Evolutionary conservation across 1,140 invertebrate species (phyloP).

Genomic region (Nymphalis io): DNA sequence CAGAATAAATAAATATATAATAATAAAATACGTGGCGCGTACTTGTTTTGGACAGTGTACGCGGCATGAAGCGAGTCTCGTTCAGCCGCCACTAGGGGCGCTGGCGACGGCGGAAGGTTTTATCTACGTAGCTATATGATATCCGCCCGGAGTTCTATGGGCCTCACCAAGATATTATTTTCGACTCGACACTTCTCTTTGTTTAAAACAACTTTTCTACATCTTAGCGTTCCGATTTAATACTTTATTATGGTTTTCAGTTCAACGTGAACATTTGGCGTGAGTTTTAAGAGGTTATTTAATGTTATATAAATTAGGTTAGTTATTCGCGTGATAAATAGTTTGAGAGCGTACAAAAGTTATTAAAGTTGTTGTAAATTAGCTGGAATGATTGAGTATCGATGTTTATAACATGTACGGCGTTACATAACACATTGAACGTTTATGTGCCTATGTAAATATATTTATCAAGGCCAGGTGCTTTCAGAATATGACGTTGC

Average conservation of each 20-base stretch:
- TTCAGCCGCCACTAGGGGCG: constrained; percentile 66
- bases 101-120: constrained; percentile 77
- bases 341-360: constrained; percentile 53
- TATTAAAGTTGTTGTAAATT: constrained; percentile 52
- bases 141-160: constrained; percentile 74
- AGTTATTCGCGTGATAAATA: constrained; percentile 50
- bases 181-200: constrained; percentile 68
- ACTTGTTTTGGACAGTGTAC: constrained; percentile 61
- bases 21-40: constrained; percentile 28
- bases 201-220: constrained; percentile 76
- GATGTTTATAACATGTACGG: constrained; percentile 38
- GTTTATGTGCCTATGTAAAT: constrained; percentile 57
- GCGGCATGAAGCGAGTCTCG: constrained; percentile 71
- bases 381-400: constrained; percentile 41
- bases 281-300: constrained; percentile 27
- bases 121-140: constrained; percentile 79
- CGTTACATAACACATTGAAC: constrained; percentile 68
- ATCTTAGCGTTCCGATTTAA: constrained; percentile 52
- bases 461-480: constrained; percentile 70
- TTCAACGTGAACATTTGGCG: constrained; percentile 10
- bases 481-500: constrained; percentile 63
- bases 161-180: constrained; percentile 75
- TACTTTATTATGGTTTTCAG: constrained; percentile 63
- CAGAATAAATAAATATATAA: constrained; percentile 38
- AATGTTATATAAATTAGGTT: constrained; percentile 46